Conservation (phyloP, 2,113 vertebrate genomes). For the Columbina picui region DNA sequence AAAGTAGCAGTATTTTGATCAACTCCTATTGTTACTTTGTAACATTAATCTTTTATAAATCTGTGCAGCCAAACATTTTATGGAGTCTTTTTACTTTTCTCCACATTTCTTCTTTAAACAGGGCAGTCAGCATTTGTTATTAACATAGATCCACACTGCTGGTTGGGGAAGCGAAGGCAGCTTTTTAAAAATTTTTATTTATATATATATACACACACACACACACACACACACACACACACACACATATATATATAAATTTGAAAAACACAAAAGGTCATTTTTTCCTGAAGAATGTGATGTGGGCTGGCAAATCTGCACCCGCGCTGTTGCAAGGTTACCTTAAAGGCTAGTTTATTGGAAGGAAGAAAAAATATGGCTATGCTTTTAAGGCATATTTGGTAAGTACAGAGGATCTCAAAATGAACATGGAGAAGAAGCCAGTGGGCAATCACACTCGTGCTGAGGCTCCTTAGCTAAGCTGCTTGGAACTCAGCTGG, state of each 20-base stretch:
- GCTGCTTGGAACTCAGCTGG: not conserved
- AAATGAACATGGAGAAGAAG: not conserved
- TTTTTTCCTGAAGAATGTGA: not conserved
- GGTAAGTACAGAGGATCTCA: not conserved
- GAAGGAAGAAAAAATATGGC: not conserved
- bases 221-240: no score
- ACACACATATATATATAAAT: no score
- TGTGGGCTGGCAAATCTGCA: not conserved
- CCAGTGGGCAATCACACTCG: not conserved
- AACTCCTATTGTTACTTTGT: not conserved
- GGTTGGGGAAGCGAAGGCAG: accelerated
- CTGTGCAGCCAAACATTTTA: not conserved
- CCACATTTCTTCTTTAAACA: not conserved
- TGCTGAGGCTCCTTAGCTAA: not conserved
- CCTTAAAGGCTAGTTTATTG: not conserved
- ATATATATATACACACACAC: no score
- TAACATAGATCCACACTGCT: not conserved
- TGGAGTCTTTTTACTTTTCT: not conserved
- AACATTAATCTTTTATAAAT: not conserved
- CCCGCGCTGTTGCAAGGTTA: not conserved
- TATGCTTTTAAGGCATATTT: not conserved
- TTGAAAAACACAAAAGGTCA: not conserved
- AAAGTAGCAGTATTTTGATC: not conserved
- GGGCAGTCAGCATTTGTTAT: not conserved
- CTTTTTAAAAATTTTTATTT: no score